Percentiles rank a stretch among this genome's conserved stretches.
Evolutionary conservation across 2,888 invertebrate species (phyloP).

Genomic region (Nomada fucata): DNA sequence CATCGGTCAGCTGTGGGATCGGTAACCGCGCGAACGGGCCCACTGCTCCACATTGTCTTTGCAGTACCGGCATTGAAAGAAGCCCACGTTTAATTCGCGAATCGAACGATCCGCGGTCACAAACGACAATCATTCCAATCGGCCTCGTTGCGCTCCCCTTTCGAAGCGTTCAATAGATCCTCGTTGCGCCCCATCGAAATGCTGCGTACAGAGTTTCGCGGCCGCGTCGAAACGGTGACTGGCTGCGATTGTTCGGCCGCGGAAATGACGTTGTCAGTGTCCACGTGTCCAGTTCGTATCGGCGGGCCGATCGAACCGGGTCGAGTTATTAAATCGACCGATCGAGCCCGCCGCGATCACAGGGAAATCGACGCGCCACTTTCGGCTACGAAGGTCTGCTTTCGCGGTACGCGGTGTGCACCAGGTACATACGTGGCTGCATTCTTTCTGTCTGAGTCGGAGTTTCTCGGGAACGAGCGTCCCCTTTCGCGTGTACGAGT

Average conservation of each 20-base stretch:
- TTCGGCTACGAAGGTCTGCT: slow-evolving; percentile 51
- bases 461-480: background rate
- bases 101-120: slow-evolving; percentile 42
- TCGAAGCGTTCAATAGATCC: slow-evolving; percentile 31
- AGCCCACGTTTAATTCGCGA: slow-evolving; percentile 38
- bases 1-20: slow-evolving; percentile 9
- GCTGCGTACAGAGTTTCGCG: slow-evolving; percentile 42
- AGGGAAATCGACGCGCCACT: slow-evolving; percentile 10
- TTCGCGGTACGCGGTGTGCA: slow-evolving; percentile 12
- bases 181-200: background rate
- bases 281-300: background rate
- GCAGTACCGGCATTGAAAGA: background rate
- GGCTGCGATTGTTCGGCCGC: slow-evolving; percentile 55
- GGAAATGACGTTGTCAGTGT: slow-evolving; percentile 65
- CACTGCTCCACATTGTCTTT: background rate
- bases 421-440: background rate
- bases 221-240: slow-evolving; percentile 47
- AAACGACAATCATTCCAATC: slow-evolving; percentile 37
- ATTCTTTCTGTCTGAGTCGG: background rate
- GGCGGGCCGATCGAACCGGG: background rate
- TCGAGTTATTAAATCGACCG: slow-evolving; percentile 36
- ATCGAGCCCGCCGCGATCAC: background rate
- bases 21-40: background rate
- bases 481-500: background rate
- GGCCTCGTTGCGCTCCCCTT: slow-evolving; percentile 24